Evolutionary conservation across 2,888 invertebrate genomes (phyloP).

Genomic region (Aphelenchoides bicaudatus): DNA sequence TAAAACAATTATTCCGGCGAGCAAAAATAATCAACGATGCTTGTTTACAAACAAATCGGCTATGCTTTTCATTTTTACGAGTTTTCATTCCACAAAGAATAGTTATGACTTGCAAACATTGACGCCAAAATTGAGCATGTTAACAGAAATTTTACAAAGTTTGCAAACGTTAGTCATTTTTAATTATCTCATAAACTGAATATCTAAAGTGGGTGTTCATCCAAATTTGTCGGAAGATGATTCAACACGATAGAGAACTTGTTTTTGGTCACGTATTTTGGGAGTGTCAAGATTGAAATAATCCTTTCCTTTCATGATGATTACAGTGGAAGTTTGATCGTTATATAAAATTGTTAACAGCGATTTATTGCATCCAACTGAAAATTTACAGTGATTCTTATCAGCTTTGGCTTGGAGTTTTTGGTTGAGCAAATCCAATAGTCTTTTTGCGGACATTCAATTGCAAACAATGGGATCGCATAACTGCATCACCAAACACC

Average conservation of each 20-base stretch:
- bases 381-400: neutral
- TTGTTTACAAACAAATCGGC: too few species aligned
- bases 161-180: too few species aligned
- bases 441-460: slow-evolving; percentile 4
- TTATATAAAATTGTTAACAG: neutral
- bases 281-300: neutral
- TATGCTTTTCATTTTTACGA: too few species aligned
- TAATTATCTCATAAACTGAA: too few species aligned
- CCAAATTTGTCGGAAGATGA: too few species aligned
- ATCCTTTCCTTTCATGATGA: neutral
- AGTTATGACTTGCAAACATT: too few species aligned
- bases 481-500: neutral
- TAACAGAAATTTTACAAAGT: too few species aligned
- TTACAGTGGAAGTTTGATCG: neutral
- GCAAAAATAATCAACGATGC: too few species aligned
- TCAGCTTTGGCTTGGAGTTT: neutral
- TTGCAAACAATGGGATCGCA: neutral
- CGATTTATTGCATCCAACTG: neutral
- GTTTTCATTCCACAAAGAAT: too few species aligned
- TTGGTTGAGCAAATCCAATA: neutral
- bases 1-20: too few species aligned
- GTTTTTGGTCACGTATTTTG: neutral
- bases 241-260: neutral
- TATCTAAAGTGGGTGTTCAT: too few species aligned
- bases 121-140: too few species aligned